Base-by-base conservation (phyloP, 2,888 invertebrate species). In the Scaptomyza tumidula region DNA sequence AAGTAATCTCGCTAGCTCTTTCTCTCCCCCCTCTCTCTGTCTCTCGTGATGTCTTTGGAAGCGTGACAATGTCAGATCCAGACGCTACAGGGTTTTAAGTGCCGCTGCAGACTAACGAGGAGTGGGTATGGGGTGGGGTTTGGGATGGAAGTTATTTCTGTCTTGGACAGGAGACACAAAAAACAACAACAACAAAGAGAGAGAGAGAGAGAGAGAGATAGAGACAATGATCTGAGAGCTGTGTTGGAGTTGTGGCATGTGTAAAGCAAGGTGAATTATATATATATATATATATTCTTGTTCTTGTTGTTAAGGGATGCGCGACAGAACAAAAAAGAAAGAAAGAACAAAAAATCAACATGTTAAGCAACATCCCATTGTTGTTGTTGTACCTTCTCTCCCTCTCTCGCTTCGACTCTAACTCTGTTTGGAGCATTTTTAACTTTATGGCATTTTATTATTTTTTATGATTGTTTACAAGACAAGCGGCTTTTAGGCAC, bases 401-500 rank as follows among this genome's bases (percentile, higher is more conserved):
- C 53, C 11, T 6, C 41, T 29, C 16, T 11, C 13, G 0, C 5
- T 27, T 7, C 41, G 29, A 14, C 45, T 31, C 27, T 13, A 41
- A 35, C n/a, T 31, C 44, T 61, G 46, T 53, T 46, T 53, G 53
- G 55, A 61, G 59, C 78, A 77, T 73, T 80, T 78, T 62, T 75
- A 78, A 71, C 82, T 82, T 86, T 88, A 85, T 82, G 80, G 83
- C 86, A 88, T 86, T 86, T 86, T 86, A 86, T 84, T 84, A 88
- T 87, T 85, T 86, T 88, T 86, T 86, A 84, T 88, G 84, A 86
- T 80, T 88, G 84, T 84, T 84, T 88, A 86, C 86, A 86, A 85
- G 88, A 88, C 84, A 85, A 88, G 81, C 88, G 86, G 78, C 84
- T 80, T 83, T 88, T 80, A 86, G 72, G 82, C 76, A 81, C 59